Base-by-base conservation (phyloP, 2,797 vertebrate species). In the Cirrhinus mrigala region DNA sequence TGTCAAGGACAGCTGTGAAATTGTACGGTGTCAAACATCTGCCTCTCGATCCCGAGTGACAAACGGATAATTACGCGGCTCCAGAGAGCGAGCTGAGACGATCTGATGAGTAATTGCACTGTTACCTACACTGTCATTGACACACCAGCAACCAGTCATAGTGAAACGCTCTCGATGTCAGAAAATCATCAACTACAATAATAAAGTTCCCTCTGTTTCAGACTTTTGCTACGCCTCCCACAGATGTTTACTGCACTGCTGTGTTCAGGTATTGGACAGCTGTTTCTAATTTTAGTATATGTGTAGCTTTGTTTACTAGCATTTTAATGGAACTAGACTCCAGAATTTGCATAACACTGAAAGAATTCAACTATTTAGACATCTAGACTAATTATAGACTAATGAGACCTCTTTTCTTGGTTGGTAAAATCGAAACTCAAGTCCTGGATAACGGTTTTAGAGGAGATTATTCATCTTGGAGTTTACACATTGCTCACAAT, bases 121-220 rank as follows among this genome's bases (percentile, higher is more conserved):
- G 64, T 44, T 85, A 68, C 80, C 82, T 83, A 81, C 82, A 83
- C 48, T 44, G 68, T 87, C 86, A 66, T 52, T 83, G 66, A 82
- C 81, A 86, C 73, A 82, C 80, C 84, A 81, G 22, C 70, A 81
- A 33, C 11, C 50, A 22, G 8, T 48, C 58, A 48, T 15, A 66
- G 14, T 84, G 60, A 81, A 69, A 46, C 15, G 22, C n/a, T n/a
- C 20, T 80, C 66, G 10, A 48, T 88, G 70, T 78, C 37, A 58
- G 62, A 76, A 24, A 27, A 27, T 27, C 58, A 60, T 60, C 11
- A 79, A 33, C 18, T 40, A 69, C 27, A 69, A 14, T 82, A 82
- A 83, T 87, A 87, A 83, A 87, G 78, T n/a, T 27, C 58, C 62
- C 50, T 79, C 80, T 78, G 29, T 82, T 77, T 44, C 33, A 71